These are phyloP conservation scores for Grallaria varia DNA, from an alignment of 2,113 vertebrate species.

Conservation along the genomic window DNA sequence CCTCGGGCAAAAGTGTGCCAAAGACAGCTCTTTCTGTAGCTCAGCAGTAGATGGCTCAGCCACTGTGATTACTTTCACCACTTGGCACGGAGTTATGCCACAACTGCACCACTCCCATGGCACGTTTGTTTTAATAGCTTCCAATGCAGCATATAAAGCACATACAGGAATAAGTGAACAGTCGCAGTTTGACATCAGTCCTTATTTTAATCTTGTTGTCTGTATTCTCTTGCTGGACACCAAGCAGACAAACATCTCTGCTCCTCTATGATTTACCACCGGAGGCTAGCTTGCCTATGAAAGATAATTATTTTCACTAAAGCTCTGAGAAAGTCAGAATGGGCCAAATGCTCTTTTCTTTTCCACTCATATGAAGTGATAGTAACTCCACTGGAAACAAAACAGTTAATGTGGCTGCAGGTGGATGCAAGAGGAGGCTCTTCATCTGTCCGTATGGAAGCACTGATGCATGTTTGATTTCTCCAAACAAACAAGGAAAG, in stretches of 20 bases:
- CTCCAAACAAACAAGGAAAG: background rate
- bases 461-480: background rate
- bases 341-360: background rate
- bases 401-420: background rate
- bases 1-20: background rate
- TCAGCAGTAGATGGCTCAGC: conserved; percentile 17
- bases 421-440: background rate
- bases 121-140: background rate
- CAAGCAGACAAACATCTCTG: background rate
- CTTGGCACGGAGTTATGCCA: background rate
- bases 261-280: background rate
- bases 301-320: background rate
- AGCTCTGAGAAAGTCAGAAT: background rate
- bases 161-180: background rate
- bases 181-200: background rate
- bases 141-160: background rate
- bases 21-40: background rate
- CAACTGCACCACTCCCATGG: conserved; percentile 32
- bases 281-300: background rate
- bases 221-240: background rate
- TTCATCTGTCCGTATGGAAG: background rate
- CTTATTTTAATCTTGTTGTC: background rate
- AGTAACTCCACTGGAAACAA: background rate
- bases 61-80: background rate
- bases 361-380: background rate